Conservation (phyloP, 2,888 invertebrate genomes). For the Notodonta dromedarius region DNA sequence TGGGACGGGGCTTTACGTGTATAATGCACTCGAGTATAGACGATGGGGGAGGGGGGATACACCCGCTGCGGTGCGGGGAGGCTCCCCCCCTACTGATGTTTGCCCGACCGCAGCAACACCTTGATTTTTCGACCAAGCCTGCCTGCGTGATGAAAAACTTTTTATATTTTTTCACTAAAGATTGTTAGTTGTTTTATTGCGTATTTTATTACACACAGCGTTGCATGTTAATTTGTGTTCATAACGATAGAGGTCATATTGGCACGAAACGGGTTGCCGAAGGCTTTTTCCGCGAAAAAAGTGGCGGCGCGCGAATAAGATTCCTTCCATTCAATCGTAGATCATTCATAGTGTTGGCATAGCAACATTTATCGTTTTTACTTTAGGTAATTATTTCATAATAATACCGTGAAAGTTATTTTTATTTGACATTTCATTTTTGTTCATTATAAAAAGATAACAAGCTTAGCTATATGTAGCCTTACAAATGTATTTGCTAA, state of each 20-base stretch:
- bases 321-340: no score
- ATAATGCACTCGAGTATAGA: conserved; percentile 79
- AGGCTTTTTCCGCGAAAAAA: conserved; percentile 23
- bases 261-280: conserved; percentile 26
- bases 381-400: no score
- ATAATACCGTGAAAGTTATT: no score
- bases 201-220: conserved; percentile 25
- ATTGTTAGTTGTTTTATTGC: conserved; percentile 26
- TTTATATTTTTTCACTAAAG: conserved; percentile 25
- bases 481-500: no score
- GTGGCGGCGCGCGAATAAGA: not conserved
- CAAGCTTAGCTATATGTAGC: no score
- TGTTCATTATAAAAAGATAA: no score
- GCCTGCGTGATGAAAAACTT: conserved; percentile 48
- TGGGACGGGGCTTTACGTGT: conserved; percentile 64
- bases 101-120: conserved; percentile 57
- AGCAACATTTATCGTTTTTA: no score
- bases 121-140: conserved; percentile 71
- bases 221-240: conserved; percentile 32
- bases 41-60: conserved; percentile 41
- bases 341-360: no score
- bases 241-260: conserved; percentile 29
- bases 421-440: no score
- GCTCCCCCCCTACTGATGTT: conserved; percentile 37
- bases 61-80: conserved; percentile 40